These are phyloP conservation scores for Mugil cephalus DNA, from an alignment of 2,113 vertebrate genomes.

Conservation along the genomic window DNA sequence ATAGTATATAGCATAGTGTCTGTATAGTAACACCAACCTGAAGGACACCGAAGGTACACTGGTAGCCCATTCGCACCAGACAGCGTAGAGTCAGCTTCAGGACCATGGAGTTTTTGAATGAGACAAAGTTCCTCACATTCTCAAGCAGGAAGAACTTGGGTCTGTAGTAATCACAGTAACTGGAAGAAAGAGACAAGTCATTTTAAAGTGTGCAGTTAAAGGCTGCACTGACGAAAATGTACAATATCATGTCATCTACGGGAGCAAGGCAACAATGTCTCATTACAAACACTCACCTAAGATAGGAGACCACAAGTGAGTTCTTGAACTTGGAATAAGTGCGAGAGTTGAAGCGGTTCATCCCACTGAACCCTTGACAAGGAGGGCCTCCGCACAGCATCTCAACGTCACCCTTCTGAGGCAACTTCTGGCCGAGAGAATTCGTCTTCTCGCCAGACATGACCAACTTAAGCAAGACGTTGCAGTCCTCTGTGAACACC, in stretches of 20 bases:
- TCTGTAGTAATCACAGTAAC: slow-evolving; percentile 98
- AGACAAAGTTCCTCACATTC: slow-evolving; percentile 96
- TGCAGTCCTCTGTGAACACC: slow-evolving; percentile 98
- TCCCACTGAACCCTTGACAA: slow-evolving; percentile 97
- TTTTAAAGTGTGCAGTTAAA: background rate
- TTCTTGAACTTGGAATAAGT: slow-evolving; percentile 99
- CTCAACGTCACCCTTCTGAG: slow-evolving; percentile 96
- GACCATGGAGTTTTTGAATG: slow-evolving; percentile 97
- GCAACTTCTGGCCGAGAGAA: slow-evolving; percentile 91
- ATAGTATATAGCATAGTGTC: too few relatives aligned
- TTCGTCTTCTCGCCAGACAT: slow-evolving; percentile 95
- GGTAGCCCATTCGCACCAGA: slow-evolving; percentile 96
- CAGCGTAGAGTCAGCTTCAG: slow-evolving; percentile 95
- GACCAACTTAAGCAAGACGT: slow-evolving; percentile 93
- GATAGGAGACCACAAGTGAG: slow-evolving; percentile 96
- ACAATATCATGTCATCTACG: rapidly evolving
- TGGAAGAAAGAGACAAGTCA: slow-evolving; percentile 51
- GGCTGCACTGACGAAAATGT: background rate
- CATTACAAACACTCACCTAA: slow-evolving; percentile 84
- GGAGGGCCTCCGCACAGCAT: slow-evolving; percentile 96
- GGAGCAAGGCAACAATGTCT: rapidly evolving
- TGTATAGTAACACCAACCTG: slow-evolving; percentile 84
- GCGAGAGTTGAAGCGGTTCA: slow-evolving; percentile 99
- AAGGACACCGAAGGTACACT: slow-evolving; percentile 96
- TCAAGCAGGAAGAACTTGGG: slow-evolving; percentile 95